phyloP scores from a whole-genome alignment of 2,888 invertebrate genomes.

The Hypena proboscidalis region DNA sequence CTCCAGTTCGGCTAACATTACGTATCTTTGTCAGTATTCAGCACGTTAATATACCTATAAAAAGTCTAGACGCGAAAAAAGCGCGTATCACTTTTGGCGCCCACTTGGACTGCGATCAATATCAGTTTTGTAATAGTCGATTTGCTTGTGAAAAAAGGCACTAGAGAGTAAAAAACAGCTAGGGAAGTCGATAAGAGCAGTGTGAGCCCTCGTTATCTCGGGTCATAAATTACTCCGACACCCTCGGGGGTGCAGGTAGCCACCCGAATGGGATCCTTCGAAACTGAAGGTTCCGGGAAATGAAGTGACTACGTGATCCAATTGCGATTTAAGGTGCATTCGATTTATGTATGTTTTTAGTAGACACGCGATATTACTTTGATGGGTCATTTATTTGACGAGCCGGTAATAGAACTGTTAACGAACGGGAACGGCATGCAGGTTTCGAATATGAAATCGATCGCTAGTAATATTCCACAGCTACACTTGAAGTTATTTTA shows the following conservation, averaged over 20 bases:
- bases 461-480: no score
- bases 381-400: conserved; percentile 38
- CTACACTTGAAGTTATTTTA: no score
- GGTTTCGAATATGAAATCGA: no score
- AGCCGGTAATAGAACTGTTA: conserved; percentile 21
- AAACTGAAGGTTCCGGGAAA: conserved; percentile 76
- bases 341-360: conserved; percentile 63
- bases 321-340: conserved; percentile 82
- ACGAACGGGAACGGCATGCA: background rate
- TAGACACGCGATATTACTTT: conserved; percentile 56
- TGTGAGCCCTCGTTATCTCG: conserved; percentile 82
- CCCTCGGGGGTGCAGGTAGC: conserved; percentile 78
- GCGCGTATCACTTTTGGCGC: conserved; percentile 46
- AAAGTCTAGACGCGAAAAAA: conserved; percentile 58
- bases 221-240: conserved; percentile 82
- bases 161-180: conserved; percentile 72
- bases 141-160: conserved; percentile 76
- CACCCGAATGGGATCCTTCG: conserved; percentile 62
- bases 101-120: conserved; percentile 62
- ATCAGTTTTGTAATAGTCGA: conserved; percentile 71
- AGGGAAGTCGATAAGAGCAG: conserved; percentile 80
- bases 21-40: conserved; percentile 37
- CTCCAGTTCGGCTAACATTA: conserved; percentile 28
- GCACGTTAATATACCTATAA: conserved; percentile 46
- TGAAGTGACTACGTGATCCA: conserved; percentile 84